phyloP scores from a whole-genome alignment of 2,797 vertebrate genomes.

The Clarias platycephalus region DNA sequence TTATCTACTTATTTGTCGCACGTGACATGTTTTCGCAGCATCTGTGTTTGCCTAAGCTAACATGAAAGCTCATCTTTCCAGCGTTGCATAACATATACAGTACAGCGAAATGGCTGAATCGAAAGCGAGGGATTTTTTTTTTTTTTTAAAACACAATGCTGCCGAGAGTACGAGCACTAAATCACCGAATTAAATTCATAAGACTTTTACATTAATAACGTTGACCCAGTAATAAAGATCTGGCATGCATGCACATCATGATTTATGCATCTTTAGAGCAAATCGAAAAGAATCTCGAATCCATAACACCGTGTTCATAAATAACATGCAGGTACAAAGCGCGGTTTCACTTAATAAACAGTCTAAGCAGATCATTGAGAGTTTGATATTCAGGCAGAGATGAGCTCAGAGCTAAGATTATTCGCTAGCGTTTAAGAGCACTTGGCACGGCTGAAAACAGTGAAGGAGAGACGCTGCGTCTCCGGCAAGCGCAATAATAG shows the following conservation, averaged over 20 bases:
- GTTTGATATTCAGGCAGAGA: slow-evolving; percentile 64
- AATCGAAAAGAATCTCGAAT: slow-evolving; percentile 21
- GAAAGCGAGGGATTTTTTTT: slow-evolving; percentile 2
- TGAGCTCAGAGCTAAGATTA: slow-evolving; percentile 64
- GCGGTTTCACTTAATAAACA: slow-evolving; percentile 61
- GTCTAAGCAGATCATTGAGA: slow-evolving; percentile 62
- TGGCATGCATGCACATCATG: slow-evolving; percentile 5
- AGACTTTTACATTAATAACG: slow-evolving; percentile 22
- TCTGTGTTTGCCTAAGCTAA: slow-evolving; percentile 23
- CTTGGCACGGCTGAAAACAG: slow-evolving; percentile 62
- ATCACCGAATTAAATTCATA: slow-evolving; percentile 1
- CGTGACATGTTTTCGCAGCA: not conserved
- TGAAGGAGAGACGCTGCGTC: slow-evolving; percentile 58
- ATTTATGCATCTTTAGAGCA: slow-evolving; percentile 7
- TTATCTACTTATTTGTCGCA: slow-evolving; percentile 12
- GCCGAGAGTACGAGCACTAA: not conserved
- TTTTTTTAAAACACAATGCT: not conserved
- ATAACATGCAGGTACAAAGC: slow-evolving; percentile 34
- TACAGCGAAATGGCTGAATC: not conserved
- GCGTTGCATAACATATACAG: slow-evolving; percentile 12
- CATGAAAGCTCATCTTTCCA: slow-evolving; percentile 4
- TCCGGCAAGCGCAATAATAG: slow-evolving; percentile 70
- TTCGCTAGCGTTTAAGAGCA: slow-evolving; percentile 66
- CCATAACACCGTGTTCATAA: slow-evolving; percentile 19
- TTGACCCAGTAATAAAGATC: slow-evolving; percentile 29